These are phyloP conservation scores for Sphyrna mokarran DNA, from an alignment of 2,113 vertebrate genomes.

Conservation along the genomic window DNA sequence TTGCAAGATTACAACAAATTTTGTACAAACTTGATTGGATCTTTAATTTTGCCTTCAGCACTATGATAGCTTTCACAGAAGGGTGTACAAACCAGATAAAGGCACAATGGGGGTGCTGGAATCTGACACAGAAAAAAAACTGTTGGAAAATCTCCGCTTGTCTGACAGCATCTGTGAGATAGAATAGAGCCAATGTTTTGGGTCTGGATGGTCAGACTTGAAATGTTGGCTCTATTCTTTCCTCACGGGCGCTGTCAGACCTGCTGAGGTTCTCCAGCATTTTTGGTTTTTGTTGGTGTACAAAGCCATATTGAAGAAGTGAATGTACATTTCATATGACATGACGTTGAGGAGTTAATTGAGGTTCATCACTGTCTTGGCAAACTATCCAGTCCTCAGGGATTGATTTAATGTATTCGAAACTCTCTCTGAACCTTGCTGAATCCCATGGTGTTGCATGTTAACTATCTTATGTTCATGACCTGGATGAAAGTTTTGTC, in stretches of 20 bases:
- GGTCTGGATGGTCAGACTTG: too few species aligned
- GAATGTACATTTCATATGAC: not conserved
- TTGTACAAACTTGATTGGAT: not conserved
- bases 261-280: too few species aligned
- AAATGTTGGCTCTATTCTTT: too few species aligned
- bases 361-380: not conserved
- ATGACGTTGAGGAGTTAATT: not conserved
- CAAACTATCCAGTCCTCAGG: not conserved
- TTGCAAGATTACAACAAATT: not conserved
- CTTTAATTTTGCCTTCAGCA: not conserved
- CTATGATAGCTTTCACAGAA: not conserved
- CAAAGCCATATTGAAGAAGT: not conserved
- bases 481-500: not conserved
- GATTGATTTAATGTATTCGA: not conserved
- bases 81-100: too few species aligned
- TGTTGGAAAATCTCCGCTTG: too few species aligned
- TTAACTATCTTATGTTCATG: not conserved
- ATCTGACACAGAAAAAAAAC: too few species aligned
- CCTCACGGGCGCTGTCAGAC: too few species aligned
- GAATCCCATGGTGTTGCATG: not conserved
- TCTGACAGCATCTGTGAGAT: too few species aligned
- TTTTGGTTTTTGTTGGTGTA: too few species aligned
- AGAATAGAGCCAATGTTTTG: too few species aligned
- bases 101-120: too few species aligned
- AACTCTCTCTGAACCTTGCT: not conserved